These are phyloP conservation scores for Hyphantria cunea DNA, from an alignment of 1,140 invertebrate genomes.

Conservation along the genomic window DNA sequence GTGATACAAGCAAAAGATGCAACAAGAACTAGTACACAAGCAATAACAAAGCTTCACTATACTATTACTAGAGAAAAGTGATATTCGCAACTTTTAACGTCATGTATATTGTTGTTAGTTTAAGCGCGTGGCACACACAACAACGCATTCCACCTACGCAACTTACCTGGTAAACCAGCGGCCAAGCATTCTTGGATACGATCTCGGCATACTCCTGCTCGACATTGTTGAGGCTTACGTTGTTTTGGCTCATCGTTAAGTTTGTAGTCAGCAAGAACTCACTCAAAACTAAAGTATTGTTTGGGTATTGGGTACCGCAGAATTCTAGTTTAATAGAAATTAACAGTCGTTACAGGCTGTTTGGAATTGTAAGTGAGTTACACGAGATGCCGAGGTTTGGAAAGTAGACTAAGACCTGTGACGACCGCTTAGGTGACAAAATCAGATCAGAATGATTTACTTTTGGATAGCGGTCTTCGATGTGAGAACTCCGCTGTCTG, in stretches of 20 bases:
- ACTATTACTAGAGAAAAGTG: not conserved
- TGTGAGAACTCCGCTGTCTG: constrained; percentile 34
- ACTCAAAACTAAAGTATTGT: constrained; percentile 46
- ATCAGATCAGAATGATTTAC: constrained; percentile 24
- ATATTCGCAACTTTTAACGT: constrained; percentile 4
- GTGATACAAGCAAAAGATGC: no score
- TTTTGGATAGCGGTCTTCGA: constrained; percentile 22
- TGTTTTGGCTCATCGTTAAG: constrained; percentile 54
- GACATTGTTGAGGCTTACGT: constrained; percentile 59
- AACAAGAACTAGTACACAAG: no score
- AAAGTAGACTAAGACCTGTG: constrained; percentile 5
- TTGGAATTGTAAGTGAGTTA: constrained; percentile 3
- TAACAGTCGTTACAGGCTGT: constrained; percentile 12
- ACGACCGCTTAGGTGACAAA: constrained; percentile 12
- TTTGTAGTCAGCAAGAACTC: constrained; percentile 16
- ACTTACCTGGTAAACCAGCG: constrained; percentile 85
- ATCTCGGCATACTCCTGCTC: constrained; percentile 87
- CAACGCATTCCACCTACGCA: constrained; percentile 48
- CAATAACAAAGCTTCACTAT: no score
- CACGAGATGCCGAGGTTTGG: constrained; percentile 16
- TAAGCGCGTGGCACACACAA: constrained; percentile 60
- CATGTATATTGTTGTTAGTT: constrained; percentile 25
- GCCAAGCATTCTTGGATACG: constrained; percentile 84
- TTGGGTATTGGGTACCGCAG: constrained; percentile 53
- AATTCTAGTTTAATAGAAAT: constrained; percentile 32